These are phyloP conservation scores for Carassius auratus DNA, from an alignment of 2,113 vertebrate species.

Conservation along the genomic window DNA sequence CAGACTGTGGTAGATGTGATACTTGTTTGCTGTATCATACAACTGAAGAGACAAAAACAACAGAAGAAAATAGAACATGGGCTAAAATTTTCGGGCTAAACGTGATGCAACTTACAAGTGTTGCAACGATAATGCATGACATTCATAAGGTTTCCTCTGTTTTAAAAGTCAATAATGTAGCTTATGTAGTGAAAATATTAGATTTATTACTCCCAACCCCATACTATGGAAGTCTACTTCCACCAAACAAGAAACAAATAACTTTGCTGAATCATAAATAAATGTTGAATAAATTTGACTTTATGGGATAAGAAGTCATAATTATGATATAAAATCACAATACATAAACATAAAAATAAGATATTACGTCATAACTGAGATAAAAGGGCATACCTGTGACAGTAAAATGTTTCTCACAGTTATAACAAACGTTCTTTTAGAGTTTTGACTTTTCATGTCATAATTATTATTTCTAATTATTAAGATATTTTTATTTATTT, in stretches of 20 bases:
- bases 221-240: background rate
- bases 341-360: background rate
- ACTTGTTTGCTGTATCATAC: conserved; percentile 86
- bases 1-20: conserved; percentile 91
- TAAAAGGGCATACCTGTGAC: background rate
- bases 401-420: background rate
- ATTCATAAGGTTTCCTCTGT: too few relatives aligned
- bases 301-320: background rate
- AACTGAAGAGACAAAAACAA: conserved; percentile 71
- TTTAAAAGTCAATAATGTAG: too few relatives aligned
- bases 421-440: background rate
- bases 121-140: too few relatives aligned
- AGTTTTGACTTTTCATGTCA: background rate
- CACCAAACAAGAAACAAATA: background rate
- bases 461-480: background rate
- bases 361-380: background rate
- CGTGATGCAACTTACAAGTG: too few relatives aligned
- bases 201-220: background rate
- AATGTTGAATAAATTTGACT: background rate
- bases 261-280: background rate
- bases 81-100: too few relatives aligned
- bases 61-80: background rate
- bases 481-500: background rate
- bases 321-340: background rate
- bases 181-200: background rate